These are phyloP conservation scores for Eubasilissa splendida DNA, from an alignment of 2,888 invertebrate species.

Conservation along the genomic window DNA sequence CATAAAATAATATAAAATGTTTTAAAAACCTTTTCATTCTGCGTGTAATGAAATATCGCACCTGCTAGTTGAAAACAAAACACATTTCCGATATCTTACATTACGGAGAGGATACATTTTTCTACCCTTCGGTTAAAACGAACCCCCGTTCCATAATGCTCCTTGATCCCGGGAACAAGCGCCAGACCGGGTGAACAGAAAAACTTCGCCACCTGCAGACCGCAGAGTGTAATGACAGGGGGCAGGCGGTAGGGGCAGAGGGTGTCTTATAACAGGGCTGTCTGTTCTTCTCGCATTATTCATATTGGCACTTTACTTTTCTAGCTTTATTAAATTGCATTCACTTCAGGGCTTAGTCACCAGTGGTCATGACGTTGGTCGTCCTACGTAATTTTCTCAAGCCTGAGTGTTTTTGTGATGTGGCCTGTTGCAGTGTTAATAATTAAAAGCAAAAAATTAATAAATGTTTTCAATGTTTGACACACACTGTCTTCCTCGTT, in stretches of 20 bases:
- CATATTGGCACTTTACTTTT: too few species aligned
- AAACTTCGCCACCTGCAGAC: slow-evolving; percentile 23
- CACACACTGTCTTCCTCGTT: too few species aligned
- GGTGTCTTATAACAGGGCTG: background rate
- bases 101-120: too few species aligned
- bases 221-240: background rate
- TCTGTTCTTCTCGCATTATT: background rate
- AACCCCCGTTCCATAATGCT: background rate
- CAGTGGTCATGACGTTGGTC: too few species aligned
- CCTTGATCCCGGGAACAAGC: background rate
- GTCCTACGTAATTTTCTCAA: too few species aligned
- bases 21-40: too few species aligned
- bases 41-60: background rate
- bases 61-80: background rate
- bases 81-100: background rate
- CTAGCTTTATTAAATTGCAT: too few species aligned
- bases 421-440: too few species aligned
- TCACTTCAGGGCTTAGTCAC: too few species aligned
- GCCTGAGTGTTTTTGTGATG: too few species aligned
- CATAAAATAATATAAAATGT: background rate
- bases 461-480: too few species aligned
- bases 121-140: background rate
- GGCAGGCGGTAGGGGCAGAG: background rate
- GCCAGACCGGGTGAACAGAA: background rate
- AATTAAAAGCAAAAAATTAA: too few species aligned